phyloP scores from a whole-genome alignment of 2,113 vertebrate genomes.

The Cyanoramphus novaezelandiae region DNA sequence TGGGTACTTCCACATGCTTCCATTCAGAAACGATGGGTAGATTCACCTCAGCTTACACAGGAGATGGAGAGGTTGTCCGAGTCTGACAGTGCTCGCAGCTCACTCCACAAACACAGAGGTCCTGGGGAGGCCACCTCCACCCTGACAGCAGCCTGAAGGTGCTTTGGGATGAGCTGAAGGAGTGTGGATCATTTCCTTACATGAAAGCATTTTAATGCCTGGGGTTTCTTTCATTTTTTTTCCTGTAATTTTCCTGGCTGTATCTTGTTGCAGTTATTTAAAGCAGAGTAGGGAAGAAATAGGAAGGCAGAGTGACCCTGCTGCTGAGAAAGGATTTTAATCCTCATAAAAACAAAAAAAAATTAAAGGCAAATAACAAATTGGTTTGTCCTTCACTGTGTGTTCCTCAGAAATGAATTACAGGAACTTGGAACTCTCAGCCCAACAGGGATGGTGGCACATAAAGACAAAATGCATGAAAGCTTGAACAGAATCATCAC shows the following conservation, averaged over 20 bases:
- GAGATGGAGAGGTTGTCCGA: background rate
- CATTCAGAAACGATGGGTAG: accelerated
- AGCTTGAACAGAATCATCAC: background rate
- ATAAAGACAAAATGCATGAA: background rate
- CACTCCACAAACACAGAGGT: background rate
- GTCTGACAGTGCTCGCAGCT: background rate
- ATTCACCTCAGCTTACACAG: background rate
- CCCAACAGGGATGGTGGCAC: background rate
- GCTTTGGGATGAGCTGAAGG: background rate
- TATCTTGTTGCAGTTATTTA: background rate
- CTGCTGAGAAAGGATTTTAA: background rate
- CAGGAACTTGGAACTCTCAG: background rate
- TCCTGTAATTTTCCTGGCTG: background rate
- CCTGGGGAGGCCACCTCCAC: background rate
- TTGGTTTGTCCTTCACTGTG: background rate
- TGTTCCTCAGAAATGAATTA: conserved; percentile 1
- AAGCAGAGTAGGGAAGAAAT: background rate
- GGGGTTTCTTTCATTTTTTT: background rate
- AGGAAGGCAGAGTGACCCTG: background rate
- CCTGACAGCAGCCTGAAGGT: background rate
- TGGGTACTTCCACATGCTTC: background rate
- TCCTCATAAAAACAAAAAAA: background rate
- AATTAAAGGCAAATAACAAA: background rate
- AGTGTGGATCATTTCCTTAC: background rate
- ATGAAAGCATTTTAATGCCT: background rate